Evolutionary conservation across 2,888 invertebrate genomes (phyloP), one percentile per base, ranked within the genome.

Genomic region (Pterobdella sp.): DNA sequence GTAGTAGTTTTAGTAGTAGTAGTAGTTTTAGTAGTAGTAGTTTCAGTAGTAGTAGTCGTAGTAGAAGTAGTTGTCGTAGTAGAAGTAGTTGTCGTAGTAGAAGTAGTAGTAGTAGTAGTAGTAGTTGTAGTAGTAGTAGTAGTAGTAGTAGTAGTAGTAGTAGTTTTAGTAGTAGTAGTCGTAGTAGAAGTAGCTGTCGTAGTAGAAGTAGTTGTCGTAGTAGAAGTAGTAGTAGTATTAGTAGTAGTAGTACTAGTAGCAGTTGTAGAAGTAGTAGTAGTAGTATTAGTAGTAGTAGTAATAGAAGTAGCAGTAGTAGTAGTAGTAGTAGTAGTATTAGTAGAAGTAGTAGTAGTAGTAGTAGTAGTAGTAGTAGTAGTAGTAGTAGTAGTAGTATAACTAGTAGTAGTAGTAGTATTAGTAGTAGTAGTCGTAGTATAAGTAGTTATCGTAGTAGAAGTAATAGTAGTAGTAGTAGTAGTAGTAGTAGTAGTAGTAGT

Each of bases 1-100:
- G 10, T 65, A 31, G 65, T 35, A n/a, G 4, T 35, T 7, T 29
- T 35, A 7, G 65, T 65, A 31, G 32, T 32, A 65, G 65, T 65
- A 7, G 31, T 65, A 65, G 65, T 34, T 31, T 29, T 65, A 34
- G 65, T 65, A 65, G 35, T 32, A 65, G 10, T 65, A 65, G 65
- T 32, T 31, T 18, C 22, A 65, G 65, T 65, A 34, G 65, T 35
- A 65, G n/a, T 65, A 34, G 65, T 65, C 14, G 66, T 34, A 35
- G n/a, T 34, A n/a, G 68, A 49, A 73, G 56, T 68, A 68, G 68
- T 70, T 18, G 70, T 65, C 60, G 37, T 68, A 49, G 37, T 68
- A 67, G 67, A 1, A 67, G 67, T 67, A 67, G 34, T 67, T 34
- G 32, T 10, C 4, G 67, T 34, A 32, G 34, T 32, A 34, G 67